Percentiles rank a stretch among this genome's conserved stretches.
These are phyloP conservation scores for Ophion costatus DNA, from an alignment of 2,888 invertebrate species.

Conservation along the genomic window DNA sequence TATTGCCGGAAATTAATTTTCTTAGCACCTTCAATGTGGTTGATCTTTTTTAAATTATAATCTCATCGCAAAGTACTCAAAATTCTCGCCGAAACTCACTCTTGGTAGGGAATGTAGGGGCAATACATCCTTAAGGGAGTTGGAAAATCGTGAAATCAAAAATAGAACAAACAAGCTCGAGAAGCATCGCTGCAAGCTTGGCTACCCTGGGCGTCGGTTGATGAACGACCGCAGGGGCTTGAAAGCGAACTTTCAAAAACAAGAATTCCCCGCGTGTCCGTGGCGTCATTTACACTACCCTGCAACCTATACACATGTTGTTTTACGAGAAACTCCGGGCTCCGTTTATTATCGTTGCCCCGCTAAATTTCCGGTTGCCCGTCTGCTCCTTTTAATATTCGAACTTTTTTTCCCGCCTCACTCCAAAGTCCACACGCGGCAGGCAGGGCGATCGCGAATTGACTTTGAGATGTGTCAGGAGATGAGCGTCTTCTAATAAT, in stretches of 20 bases:
- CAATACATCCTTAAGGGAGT: background rate
- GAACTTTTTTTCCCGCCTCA: slow-evolving; percentile 1
- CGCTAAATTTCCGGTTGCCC: slow-evolving; percentile 52
- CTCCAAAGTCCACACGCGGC: slow-evolving; percentile 4
- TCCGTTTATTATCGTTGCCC: slow-evolving; percentile 61
- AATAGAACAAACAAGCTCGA: slow-evolving; percentile 34
- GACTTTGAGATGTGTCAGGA: slow-evolving; percentile 51
- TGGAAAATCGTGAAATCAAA: slow-evolving; percentile 14
- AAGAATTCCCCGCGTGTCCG: slow-evolving; percentile 6
- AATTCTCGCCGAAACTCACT: too few species aligned
- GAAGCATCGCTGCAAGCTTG: slow-evolving; percentile 34
- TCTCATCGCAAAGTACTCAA: too few species aligned
- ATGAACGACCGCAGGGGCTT: slow-evolving; percentile 21
- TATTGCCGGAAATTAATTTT: too few species aligned
- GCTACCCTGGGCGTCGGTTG: background rate
- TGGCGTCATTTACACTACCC: background rate
- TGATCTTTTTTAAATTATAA: too few species aligned
- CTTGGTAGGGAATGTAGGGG: too few species aligned
- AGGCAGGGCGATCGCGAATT: slow-evolving; percentile 36
- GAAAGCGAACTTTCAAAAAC: slow-evolving; percentile 35
- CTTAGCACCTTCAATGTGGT: too few species aligned
- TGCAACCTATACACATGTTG: slow-evolving; percentile 24
- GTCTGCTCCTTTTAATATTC: slow-evolving; percentile 12
- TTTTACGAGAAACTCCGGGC: slow-evolving; percentile 45
- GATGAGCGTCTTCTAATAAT: slow-evolving; percentile 2